These are phyloP conservation scores for Lytechinus variegatus DNA, from an alignment of 35 echinoderm and acorn worm genomes.

Conservation along the genomic window DNA sequence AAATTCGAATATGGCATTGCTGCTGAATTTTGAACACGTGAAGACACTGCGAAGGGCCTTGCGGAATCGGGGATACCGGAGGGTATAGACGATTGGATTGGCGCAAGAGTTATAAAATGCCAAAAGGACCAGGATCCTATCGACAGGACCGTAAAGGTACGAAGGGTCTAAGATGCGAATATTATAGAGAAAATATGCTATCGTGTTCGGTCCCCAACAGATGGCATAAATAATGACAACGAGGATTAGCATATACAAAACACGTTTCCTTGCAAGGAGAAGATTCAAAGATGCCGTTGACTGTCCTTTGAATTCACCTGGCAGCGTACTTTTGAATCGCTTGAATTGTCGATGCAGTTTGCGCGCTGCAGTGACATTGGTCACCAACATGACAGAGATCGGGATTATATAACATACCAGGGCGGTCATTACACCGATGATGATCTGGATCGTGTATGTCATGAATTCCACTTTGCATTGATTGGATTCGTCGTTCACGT, in stretches of 20 bases:
- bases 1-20: background rate
- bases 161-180: conserved; percentile 54
- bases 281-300: conserved; percentile 4
- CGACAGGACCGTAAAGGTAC: conserved; percentile 62
- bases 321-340: background rate
- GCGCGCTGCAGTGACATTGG: background rate
- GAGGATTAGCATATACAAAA: conserved; percentile 63
- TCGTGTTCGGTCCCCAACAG: conserved; percentile 68
- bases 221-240: conserved; percentile 67
- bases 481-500: background rate
- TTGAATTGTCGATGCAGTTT: background rate
- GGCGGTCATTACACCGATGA: background rate
- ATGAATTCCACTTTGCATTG: background rate
- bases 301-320: background rate
- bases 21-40: background rate
- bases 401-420: background rate
- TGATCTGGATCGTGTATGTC: background rate
- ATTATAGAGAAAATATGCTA: conserved; percentile 64
- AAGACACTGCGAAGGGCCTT: conserved; percentile 53
- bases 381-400: background rate
- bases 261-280: conserved; percentile 29
- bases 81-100: conserved; percentile 89
- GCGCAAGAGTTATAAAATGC: conserved; percentile 89
- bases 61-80: conserved; percentile 76
- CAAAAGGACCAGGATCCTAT: conserved; percentile 66